Base-by-base conservation (phyloP, 2,113 vertebrate genomes). In the Hippocampus zosterae region DNA sequence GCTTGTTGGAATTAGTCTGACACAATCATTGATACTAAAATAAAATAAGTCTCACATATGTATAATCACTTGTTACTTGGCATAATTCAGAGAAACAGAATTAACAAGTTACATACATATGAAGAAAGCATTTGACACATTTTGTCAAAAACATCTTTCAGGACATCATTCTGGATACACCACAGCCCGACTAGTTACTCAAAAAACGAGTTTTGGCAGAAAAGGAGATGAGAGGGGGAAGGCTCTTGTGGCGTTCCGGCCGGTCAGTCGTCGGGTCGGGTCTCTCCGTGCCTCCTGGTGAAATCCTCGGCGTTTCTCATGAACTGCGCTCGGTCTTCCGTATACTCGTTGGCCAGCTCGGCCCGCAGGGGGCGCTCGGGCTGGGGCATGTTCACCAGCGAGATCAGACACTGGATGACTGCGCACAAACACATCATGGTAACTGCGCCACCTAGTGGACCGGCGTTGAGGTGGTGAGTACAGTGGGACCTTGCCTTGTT, bases 241-340 rank as follows among this genome's bases (percentile, higher is more conserved):
- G 37, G 50, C 55, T 46, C 71, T 55, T 10, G 33, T 2, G 41
- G 23, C 42, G 18, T 46, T 62, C 71, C 5, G 46, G 29, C 79
- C 82, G 65, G 89, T 96, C 94, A 98, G 94, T 98, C 95, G 90
- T 94, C 89, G 79, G 97, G 97, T 86, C 97, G 94, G 88, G 97
- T 97, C 82, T 98, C 97, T 81, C 96, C 94, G 90, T 98, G 96
- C 94, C 96, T 98, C 95, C 94, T 98, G 93, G 97, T 98, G 90
- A 96, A 98, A 91, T 99, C 96, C 88, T 98, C 97, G 68, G 97
- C 97, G 0, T 99, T 98, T 94, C 96, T 98, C 94, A 97, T 94
- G 94, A 99, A 99, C 91, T 97, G 98, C 84, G 93, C 94, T 85
- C 92, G 95, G 92, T 99, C 96, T 93, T 96, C 98, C 88, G 95